Conservation (phyloP, 1,140 invertebrate genomes). For the Drosophila nebulosa region DNA sequence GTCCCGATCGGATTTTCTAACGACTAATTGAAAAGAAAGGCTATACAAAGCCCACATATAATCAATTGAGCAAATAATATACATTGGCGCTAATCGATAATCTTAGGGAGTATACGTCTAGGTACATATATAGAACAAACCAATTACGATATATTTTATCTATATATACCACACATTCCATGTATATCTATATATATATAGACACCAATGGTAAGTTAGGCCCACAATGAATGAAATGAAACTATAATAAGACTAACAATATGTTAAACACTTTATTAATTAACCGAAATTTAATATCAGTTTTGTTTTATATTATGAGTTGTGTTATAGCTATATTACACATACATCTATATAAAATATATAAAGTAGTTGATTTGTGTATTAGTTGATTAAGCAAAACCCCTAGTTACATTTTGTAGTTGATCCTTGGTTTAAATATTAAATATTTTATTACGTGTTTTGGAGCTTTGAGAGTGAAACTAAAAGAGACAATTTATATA, state of each 20-base stretch:
- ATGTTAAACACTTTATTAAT: neutral
- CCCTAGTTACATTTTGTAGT: conserved; percentile 6
- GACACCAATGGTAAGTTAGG: conserved; percentile 85
- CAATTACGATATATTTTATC: neutral
- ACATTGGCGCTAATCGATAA: conserved; percentile 36
- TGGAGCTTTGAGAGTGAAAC: neutral
- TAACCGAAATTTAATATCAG: conserved; percentile 28
- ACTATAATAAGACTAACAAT: neutral
- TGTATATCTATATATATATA: conserved; percentile 78
- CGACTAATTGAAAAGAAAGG: conserved; percentile 39
- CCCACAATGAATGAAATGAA: conserved; percentile 70
- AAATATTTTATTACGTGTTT: neutral
- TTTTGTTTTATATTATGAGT: no score
- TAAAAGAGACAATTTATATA: no score
- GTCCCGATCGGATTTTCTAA: conserved; percentile 15
- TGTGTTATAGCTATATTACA: conserved; percentile 32
- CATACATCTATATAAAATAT: conserved; percentile 13
- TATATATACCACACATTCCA: neutral
- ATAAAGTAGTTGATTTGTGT: conserved; percentile 59
- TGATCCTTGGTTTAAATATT: neutral
- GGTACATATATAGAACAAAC: conserved; percentile 7
- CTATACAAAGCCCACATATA: conserved; percentile 22
- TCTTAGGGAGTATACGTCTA: conserved; percentile 52
- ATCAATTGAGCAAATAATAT: conserved; percentile 24
- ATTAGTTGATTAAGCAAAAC: conserved; percentile 35